Base-by-base conservation (phyloP, 2,888 invertebrate species). In the Apamea crenata region DNA sequence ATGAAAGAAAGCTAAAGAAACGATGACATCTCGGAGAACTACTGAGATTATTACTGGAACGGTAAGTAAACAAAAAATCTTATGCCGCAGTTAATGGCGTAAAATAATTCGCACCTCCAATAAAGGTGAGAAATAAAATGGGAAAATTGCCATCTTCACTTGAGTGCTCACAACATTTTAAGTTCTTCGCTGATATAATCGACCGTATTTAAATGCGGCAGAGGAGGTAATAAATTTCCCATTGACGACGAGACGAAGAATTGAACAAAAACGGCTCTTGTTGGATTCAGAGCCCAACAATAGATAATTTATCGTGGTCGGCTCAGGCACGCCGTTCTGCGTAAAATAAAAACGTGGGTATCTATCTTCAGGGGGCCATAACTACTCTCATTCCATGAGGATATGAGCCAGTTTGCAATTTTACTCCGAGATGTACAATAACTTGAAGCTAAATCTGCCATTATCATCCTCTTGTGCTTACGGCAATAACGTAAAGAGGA, bases 261-360 rank as follows among this genome's bases (percentile, higher is more conserved):
- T 96, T 95, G 96, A 96, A 97, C 96, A 96, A 96, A 96, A 97
- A 96, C 95, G 94, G 93, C 92, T 95, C 95, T 94, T 95, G 95
- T 95, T 95, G 95, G 95, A 96, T 95, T 95, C 94, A 93, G 90
- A 88, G 91, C 91, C 92, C 93, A 94, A 96, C 96, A 96, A 96
- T 96, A 94, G 96, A 95, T 95, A 96, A 96, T 96, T 96, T 96
- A 96, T 97, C 94, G 96, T 94, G 94, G 95, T 93, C 93, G 93
- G 92, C 92, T 92, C 92, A 94, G 93, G 92, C 92, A 89, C 87
- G 88, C 90, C 90, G 89, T 88, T 92, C 93, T 93, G 90, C 91
- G 90, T 93, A 90, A 94, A 94, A 94, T 94, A 94, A 94, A 93
- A 94, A 91, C 88, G 91, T 87, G 89, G 90, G 90, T 92, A 92